These are phyloP conservation scores for Piprites chloris DNA, from an alignment of 2,113 vertebrate genomes.

Conservation along the genomic window DNA sequence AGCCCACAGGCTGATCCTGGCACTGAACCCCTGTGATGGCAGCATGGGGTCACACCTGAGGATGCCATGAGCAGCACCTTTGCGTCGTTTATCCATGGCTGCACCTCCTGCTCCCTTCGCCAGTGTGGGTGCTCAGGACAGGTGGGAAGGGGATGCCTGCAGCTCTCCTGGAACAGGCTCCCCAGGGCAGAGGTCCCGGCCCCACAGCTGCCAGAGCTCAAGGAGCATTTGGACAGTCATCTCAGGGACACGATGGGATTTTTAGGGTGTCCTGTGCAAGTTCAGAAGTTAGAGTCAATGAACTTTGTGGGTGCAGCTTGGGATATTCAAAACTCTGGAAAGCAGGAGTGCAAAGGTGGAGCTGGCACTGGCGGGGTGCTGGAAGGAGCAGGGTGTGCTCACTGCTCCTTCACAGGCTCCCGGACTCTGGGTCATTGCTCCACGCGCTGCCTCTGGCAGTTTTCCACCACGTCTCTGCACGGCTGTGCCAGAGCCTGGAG, in stretches of 20 bases:
- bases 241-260: background rate
- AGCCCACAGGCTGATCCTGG: no score
- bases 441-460: rapidly evolving
- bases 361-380: background rate
- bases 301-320: rapidly evolving
- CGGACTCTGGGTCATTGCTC: background rate
- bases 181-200: background rate
- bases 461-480: background rate
- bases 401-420: background rate
- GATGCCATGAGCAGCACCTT: background rate
- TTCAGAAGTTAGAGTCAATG: background rate
- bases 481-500: background rate
- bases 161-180: no score
- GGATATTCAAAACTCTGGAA: background rate
- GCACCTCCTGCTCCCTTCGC: background rate
- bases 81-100: rapidly evolving
- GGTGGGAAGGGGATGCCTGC: rapidly evolving
- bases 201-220: background rate
- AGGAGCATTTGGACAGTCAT: rapidly evolving
- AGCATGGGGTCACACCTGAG: background rate
- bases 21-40: background rate
- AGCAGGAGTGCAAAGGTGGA: background rate
- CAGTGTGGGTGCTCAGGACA: no score
- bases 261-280: no score
- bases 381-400: background rate